These are phyloP conservation scores for Willowsia nigromaculata DNA, from an alignment of 2,888 invertebrate genomes.

Conservation along the genomic window DNA sequence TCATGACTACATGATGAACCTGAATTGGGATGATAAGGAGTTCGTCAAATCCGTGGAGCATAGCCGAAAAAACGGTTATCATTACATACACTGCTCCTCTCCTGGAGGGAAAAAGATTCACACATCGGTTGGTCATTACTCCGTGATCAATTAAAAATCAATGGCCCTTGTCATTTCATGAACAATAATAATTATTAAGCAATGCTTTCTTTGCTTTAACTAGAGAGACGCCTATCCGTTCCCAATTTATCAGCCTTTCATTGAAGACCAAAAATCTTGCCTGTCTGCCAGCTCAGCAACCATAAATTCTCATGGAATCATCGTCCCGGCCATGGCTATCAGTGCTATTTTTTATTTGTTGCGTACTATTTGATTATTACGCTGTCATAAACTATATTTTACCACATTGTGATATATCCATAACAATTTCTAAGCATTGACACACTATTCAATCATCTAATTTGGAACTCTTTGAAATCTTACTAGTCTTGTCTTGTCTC, in stretches of 20 bases:
- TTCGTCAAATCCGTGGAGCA: slow-evolving; percentile 28
- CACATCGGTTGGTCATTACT: slow-evolving; percentile 26
- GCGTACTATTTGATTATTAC: too few relatives aligned
- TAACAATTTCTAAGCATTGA: too few relatives aligned
- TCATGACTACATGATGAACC: slow-evolving; percentile 64
- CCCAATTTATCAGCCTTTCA: slow-evolving; percentile 35
- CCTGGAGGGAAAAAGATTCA: slow-evolving; percentile 60
- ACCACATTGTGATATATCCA: too few relatives aligned
- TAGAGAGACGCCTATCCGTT: slow-evolving; percentile 43
- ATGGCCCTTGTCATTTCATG: neutral
- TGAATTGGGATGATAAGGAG: slow-evolving; percentile 57
- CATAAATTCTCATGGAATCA: neutral
- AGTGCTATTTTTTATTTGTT: too few relatives aligned
- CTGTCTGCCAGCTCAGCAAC: neutral
- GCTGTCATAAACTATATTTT: too few relatives aligned
- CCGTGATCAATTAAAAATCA: neutral
- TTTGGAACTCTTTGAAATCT: too few relatives aligned
- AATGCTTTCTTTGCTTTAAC: neutral
- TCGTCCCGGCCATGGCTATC: too few relatives aligned
- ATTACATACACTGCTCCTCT: slow-evolving; percentile 59
- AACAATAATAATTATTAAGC: neutral
- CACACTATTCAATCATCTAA: too few relatives aligned
- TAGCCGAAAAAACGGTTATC: slow-evolving; percentile 28
- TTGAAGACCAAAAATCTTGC: neutral
- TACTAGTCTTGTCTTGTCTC: too few relatives aligned